Percentiles rank a stretch among this genome's conserved stretches.
Evolutionary conservation across 2,797 vertebrate species (phyloP).

Genomic region (Pseudochaenichthys georgianus): DNA sequence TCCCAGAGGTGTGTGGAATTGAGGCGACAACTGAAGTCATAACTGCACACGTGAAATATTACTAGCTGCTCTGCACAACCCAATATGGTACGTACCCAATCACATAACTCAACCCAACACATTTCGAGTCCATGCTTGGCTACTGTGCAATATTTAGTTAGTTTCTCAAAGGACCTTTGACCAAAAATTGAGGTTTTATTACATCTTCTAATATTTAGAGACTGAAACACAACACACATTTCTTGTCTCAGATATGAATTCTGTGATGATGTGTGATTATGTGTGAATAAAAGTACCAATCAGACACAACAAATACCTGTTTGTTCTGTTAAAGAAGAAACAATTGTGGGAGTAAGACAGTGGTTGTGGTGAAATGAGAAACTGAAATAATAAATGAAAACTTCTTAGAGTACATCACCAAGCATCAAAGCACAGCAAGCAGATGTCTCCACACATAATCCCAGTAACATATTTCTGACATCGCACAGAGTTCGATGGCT

Average conservation of each 20-base stretch:
- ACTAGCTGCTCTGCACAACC: slow-evolving; percentile 21
- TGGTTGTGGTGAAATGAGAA: slow-evolving; percentile 17
- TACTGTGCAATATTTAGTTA: not conserved
- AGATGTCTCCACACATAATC: slow-evolving; percentile 24
- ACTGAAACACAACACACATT: slow-evolving; percentile 25
- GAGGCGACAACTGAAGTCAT: slow-evolving; percentile 42
- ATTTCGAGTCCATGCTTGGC: slow-evolving; percentile 1
- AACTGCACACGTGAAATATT: slow-evolving; percentile 34
- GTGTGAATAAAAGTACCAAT: slow-evolving; percentile 30
- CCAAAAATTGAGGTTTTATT: slow-evolving; percentile 23
- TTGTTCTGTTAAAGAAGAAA: slow-evolving; percentile 2
- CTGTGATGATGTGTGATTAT: slow-evolving; percentile 38
- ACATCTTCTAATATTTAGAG: slow-evolving; percentile 1
- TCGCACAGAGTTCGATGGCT: too few relatives aligned
- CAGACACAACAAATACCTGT: slow-evolving; percentile 13
- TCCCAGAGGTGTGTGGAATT: slow-evolving; percentile 39
- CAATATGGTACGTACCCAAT: not conserved
- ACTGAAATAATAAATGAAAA: not conserved
- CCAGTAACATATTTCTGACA: slow-evolving; percentile 14
- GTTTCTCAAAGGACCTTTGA: slow-evolving; percentile 1
- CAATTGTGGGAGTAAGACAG: not conserved
- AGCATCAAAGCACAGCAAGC: slow-evolving; percentile 18
- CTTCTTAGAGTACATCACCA: slow-evolving; percentile 3
- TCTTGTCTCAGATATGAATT: slow-evolving; percentile 35
- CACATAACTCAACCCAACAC: not conserved